These are phyloP conservation scores for Galeopsomyia nigrocyanea DNA, from an alignment of 2,888 invertebrate species.

Conservation along the genomic window DNA sequence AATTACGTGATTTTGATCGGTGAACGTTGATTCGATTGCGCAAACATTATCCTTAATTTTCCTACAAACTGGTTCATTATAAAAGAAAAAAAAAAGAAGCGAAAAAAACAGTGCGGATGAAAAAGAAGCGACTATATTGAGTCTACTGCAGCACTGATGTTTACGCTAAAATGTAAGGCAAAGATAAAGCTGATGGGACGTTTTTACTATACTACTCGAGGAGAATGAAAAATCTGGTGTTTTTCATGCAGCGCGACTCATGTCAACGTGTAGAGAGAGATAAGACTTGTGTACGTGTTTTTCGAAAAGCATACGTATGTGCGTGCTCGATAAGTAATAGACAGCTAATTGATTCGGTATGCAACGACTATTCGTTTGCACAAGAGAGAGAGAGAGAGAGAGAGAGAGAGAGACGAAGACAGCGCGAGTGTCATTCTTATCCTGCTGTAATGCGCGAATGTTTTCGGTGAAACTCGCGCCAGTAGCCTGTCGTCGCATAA, in stretches of 20 bases:
- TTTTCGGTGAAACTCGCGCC: neutral
- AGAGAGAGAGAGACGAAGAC: neutral
- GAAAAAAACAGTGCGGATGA: neutral
- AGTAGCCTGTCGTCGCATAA: no score
- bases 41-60: no score
- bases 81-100: no score
- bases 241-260: neutral
- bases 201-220: constrained; percentile 13
- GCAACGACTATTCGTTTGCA: no score
- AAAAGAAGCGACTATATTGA: constrained; percentile 27
- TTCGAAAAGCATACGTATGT: no score
- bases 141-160: constrained; percentile 5
- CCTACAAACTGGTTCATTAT: no score
- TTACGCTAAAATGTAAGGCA: constrained; percentile 19
- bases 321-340: no score
- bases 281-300: no score
- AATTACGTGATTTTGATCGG: no score
- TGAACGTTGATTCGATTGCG: no score
- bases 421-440: neutral
- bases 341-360: no score
- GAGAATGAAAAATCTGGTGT: neutral
- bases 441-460: neutral
- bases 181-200: constrained; percentile 13
- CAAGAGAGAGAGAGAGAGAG: neutral
- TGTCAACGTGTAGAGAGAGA: neutral